phyloP scores from a whole-genome alignment of 1,140 invertebrate genomes.

The Ridgeia piscesae region DNA sequence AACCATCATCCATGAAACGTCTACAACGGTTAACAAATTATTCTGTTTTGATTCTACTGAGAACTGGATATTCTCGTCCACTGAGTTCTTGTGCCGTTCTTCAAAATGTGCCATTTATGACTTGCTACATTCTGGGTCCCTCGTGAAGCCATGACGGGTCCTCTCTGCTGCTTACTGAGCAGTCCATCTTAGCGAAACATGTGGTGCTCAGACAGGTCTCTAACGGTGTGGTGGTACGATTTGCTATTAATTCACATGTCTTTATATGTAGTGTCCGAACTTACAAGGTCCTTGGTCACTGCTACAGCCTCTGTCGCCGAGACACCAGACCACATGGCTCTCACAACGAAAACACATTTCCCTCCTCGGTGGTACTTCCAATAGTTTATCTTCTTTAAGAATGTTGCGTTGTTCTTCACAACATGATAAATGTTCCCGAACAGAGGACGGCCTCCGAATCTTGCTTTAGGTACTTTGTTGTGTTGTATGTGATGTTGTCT shows the following conservation, averaged over 20 bases:
- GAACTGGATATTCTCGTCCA: too few species aligned
- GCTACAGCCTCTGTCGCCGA: background rate
- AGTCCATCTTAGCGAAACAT: background rate
- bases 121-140: background rate
- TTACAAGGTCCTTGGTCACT: background rate
- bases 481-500: background rate
- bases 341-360: background rate
- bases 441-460: background rate
- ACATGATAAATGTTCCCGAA: too few species aligned
- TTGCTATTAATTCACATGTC: background rate
- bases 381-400: too few species aligned
- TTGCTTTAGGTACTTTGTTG: background rate
- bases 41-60: too few species aligned
- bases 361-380: background rate
- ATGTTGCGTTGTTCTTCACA: too few species aligned
- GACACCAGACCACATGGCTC: background rate
- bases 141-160: background rate
- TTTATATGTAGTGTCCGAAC: background rate
- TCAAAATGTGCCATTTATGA: too few species aligned
- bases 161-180: background rate
- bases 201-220: background rate
- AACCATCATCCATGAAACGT: too few species aligned
- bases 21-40: too few species aligned
- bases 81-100: too few species aligned
- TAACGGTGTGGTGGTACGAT: background rate